These are phyloP conservation scores for Rhinoraja longicauda DNA, from an alignment of 2,797 vertebrate genomes.

Conservation along the genomic window DNA sequence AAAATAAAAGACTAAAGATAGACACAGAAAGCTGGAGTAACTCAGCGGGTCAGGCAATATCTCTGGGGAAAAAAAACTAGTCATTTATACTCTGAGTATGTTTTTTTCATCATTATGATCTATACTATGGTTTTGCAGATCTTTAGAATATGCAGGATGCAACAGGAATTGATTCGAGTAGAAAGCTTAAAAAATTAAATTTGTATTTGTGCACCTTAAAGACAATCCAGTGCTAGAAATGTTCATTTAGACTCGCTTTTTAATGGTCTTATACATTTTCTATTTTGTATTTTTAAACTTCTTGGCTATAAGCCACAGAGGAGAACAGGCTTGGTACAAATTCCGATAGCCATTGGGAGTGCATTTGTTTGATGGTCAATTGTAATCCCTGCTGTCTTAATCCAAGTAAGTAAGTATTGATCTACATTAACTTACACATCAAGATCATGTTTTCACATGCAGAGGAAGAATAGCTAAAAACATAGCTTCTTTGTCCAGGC, in stretches of 20 bases:
- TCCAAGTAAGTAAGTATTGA: slow-evolving; percentile 1
- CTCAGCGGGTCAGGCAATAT: too few species aligned
- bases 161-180: not conserved
- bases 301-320: not conserved
- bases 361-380: not conserved
- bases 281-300: not conserved
- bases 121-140: not conserved
- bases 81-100: not conserved
- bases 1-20: not conserved
- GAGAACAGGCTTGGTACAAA: not conserved
- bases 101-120: not conserved
- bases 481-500: not conserved
- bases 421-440: not conserved
- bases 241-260: not conserved
- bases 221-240: not conserved
- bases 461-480: not conserved
- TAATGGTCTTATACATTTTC: not conserved
- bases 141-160: not conserved
- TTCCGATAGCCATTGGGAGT: not conserved
- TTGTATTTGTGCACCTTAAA: not conserved
- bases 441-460: not conserved
- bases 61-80: not conserved
- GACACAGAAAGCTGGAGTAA: too few species aligned
- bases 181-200: not conserved
- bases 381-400: not conserved